Conservation (phyloP, 2,797 vertebrate genomes). For the Eurystomus glaucurus region DNA sequence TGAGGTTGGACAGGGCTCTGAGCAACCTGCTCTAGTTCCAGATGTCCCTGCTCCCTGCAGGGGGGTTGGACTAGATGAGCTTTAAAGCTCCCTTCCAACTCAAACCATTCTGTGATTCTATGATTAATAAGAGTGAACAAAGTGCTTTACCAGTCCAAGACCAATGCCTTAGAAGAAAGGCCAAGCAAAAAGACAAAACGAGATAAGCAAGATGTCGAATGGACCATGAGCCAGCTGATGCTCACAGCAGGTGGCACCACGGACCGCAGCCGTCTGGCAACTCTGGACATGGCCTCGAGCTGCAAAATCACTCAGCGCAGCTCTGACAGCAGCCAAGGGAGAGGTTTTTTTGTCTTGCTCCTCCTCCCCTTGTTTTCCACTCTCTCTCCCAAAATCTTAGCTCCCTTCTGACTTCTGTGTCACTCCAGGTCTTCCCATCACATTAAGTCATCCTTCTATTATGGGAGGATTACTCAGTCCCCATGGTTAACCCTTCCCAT, state of each 20-base stretch:
- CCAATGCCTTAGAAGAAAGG: not conserved
- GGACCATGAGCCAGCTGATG: fast-evolving
- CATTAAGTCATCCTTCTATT: not conserved
- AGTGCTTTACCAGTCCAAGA: not conserved
- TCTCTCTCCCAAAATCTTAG: not conserved
- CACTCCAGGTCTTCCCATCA: not conserved
- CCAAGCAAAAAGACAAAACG: not conserved
- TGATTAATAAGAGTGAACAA: not conserved
- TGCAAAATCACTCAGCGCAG: not conserved
- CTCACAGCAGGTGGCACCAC: fast-evolving
- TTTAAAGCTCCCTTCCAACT: no score
- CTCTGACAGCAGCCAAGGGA: not conserved
- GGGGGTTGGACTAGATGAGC: no score
- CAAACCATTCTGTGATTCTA: not conserved
- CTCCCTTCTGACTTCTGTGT: not conserved
- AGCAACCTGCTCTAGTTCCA: no score
- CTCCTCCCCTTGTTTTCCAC: not conserved
- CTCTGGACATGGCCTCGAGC: not conserved
- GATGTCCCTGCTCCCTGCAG: no score
- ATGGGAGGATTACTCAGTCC: not conserved
- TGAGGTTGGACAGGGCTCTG: no score
- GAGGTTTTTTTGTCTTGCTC: not conserved
- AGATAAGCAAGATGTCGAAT: not conserved
- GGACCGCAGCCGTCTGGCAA: not conserved
- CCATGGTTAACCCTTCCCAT: not conserved